These are phyloP conservation scores for Deilephila porcellus DNA, from an alignment of 2,888 invertebrate species.

Conservation along the genomic window DNA sequence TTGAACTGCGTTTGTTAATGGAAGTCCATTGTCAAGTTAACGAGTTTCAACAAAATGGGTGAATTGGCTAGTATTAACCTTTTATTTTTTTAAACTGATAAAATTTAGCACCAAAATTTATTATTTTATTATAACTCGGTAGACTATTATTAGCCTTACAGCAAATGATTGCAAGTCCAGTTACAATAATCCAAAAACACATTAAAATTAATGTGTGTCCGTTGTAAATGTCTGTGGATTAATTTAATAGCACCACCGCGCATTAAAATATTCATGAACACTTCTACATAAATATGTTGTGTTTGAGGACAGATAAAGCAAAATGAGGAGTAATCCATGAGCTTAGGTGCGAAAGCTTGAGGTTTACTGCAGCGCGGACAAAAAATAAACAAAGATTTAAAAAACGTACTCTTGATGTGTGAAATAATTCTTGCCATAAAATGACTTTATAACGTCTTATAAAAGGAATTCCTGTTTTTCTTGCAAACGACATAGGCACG, in stretches of 20 bases:
- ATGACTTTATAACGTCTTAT: too few species aligned
- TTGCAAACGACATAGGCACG: too few species aligned
- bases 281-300: conserved; percentile 46
- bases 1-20: conserved; percentile 44
- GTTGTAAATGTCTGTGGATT: conserved; percentile 61
- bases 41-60: conserved; percentile 41
- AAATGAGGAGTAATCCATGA: conserved; percentile 32
- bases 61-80: neutral
- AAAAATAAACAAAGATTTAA: too few species aligned
- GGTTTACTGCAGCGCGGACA: neutral
- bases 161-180: conserved; percentile 47
- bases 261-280: conserved; percentile 67
- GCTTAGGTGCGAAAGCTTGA: neutral
- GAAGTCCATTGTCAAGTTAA: conserved; percentile 54
- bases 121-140: too few species aligned
- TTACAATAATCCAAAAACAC: conserved; percentile 55
- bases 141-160: neutral
- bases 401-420: too few species aligned
- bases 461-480: too few species aligned
- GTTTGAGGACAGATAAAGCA: conserved; percentile 37
- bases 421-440: too few species aligned
- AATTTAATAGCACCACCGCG: conserved; percentile 58
- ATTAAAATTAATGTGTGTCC: conserved; percentile 60
- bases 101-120: too few species aligned
- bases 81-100: neutral